A percentile compares a stretch with the other conserved stretches of the same genome.
phyloP scores from a whole-genome alignment of 1,140 invertebrate genomes.

The Olivierus martensii region DNA sequence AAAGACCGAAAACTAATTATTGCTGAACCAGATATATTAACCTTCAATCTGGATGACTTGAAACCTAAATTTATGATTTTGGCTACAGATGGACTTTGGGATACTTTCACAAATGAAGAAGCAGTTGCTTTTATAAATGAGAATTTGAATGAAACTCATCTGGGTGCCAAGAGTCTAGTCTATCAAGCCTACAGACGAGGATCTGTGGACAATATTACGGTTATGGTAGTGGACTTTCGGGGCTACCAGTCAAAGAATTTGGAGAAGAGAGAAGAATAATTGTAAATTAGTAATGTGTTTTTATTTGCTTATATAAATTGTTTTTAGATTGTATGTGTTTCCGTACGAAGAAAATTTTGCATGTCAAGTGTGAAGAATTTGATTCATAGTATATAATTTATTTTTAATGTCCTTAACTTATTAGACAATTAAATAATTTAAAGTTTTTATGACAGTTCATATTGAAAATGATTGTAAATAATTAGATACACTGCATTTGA shows the following conservation, averaged over 20 bases:
- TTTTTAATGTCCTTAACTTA: too few relatives aligned
- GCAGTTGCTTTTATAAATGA: constrained; percentile 62
- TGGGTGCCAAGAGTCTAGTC: constrained; percentile 76
- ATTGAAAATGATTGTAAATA: too few relatives aligned
- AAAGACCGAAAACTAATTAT: constrained; percentile 89
- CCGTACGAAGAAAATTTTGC: too few relatives aligned
- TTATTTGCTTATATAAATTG: too few relatives aligned
- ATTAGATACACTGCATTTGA: too few relatives aligned
- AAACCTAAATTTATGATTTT: constrained; percentile 77
- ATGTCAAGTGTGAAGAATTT: too few relatives aligned
- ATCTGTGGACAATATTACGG: constrained; percentile 90
- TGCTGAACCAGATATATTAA: constrained; percentile 86
- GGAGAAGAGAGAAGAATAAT: not conserved
- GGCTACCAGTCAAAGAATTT: not conserved
- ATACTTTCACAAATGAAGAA: constrained; percentile 87
- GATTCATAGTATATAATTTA: too few relatives aligned
- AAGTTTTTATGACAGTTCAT: too few relatives aligned
- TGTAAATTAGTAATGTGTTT: too few relatives aligned
- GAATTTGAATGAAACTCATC: constrained; percentile 59
- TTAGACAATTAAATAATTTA: too few relatives aligned
- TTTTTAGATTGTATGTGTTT: too few relatives aligned
- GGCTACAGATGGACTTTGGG: constrained; percentile 92
- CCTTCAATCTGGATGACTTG: constrained; percentile 57
- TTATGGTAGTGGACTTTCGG: constrained; percentile 71
- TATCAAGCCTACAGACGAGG: constrained; percentile 81